phyloP scores from a whole-genome alignment of 2,113 vertebrate species.

The Petrocephalus microphthalmus region DNA sequence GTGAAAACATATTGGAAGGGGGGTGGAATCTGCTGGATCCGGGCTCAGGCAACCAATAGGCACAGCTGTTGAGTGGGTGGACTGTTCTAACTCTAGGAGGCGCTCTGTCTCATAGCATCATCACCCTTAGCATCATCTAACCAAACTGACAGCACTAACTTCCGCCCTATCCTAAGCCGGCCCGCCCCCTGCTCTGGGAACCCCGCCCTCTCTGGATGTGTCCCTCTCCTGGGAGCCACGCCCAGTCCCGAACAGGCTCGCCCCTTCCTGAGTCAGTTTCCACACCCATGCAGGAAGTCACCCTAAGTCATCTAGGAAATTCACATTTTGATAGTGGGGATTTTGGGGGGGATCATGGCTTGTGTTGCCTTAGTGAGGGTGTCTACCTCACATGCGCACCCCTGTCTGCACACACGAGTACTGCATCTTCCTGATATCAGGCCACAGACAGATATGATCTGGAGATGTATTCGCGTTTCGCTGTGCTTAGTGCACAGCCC shows the following conservation, averaged over 20 bases:
- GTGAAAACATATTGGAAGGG: background rate
- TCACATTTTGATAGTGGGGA: too few relatives aligned
- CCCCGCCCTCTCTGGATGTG: background rate
- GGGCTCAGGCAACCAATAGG: conserved; percentile 2
- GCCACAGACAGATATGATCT: background rate
- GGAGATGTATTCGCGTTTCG: background rate
- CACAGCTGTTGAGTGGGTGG: background rate
- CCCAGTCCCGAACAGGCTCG: background rate
- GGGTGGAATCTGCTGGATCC: background rate
- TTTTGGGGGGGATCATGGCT: background rate
- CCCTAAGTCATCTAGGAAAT: background rate
- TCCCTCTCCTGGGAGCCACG: background rate
- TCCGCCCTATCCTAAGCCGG: background rate
- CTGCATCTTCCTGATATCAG: background rate
- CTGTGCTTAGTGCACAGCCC: background rate
- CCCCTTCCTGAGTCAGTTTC: background rate
- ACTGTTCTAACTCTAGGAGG: conserved; percentile 18
- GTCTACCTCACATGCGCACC: background rate
- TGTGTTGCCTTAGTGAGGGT: background rate
- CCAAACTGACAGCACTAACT: background rate
- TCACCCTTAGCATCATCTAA: background rate
- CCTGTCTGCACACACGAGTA: background rate
- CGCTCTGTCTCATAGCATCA: background rate
- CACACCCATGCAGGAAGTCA: background rate
- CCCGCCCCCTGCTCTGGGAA: background rate